phyloP scores from a whole-genome alignment of 2,797 vertebrate genomes.

The Bradypodion ventrale region DNA sequence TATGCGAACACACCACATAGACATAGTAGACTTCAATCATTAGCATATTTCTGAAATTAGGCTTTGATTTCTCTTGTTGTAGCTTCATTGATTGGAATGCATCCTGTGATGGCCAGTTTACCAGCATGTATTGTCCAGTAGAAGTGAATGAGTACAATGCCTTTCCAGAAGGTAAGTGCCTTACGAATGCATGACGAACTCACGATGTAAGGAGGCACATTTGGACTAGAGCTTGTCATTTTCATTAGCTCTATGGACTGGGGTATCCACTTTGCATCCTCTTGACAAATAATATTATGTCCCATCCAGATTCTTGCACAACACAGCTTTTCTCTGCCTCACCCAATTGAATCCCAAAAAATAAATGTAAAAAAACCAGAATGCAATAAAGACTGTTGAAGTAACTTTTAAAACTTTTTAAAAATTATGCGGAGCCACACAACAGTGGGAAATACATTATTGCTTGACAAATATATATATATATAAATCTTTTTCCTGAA shows the following conservation, averaged over 20 bases:
- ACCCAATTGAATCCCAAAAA: too few relatives aligned
- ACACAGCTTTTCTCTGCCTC: neutral
- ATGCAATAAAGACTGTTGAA: neutral
- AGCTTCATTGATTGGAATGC: conserved; percentile 80
- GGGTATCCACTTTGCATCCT: neutral
- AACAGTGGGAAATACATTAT: too few relatives aligned
- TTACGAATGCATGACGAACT: neutral
- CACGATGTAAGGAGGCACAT: neutral
- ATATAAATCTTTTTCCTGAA: conserved; percentile 48
- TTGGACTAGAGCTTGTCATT: neutral
- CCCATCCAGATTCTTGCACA: neutral
- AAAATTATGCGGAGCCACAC: too few relatives aligned
- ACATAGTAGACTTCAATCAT: neutral
- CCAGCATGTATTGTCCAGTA: conserved; percentile 76
- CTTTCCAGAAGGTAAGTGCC: conserved; percentile 78
- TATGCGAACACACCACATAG: conserved; percentile 28
- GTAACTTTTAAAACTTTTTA: too few relatives aligned
- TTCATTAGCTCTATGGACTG: neutral
- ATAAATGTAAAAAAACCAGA: neutral
- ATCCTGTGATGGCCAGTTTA: conserved; percentile 77
- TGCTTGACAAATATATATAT: too few relatives aligned
- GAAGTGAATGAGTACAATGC: conserved; percentile 77
- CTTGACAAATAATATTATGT: neutral
- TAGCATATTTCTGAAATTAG: conserved; percentile 44
- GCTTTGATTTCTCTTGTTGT: conserved; percentile 44